Evolutionary conservation across 2,797 vertebrate genomes (phyloP).

Genomic region (Sandelia bainsii): DNA sequence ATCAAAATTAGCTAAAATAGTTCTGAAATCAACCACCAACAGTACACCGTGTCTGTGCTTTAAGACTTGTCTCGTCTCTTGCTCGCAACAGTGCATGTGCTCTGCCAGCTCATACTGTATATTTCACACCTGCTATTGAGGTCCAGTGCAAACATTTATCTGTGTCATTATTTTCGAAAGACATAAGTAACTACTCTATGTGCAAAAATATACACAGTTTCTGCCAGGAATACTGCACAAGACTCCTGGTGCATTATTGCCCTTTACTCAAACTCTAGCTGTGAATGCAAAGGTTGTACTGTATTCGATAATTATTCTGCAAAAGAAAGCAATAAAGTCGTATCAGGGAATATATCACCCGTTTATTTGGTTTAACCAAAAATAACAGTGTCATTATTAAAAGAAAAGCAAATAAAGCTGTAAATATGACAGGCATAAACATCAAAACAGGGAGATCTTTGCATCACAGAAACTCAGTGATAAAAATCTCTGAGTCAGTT

Average conservation of each 20-base stretch:
- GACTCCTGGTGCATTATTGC: background rate
- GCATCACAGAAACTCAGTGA: constrained; percentile 37
- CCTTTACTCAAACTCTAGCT: background rate
- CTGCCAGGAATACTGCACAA: background rate
- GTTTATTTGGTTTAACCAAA: constrained; percentile 77
- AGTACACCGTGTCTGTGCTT: background rate
- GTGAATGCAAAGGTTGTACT: background rate
- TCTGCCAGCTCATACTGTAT: constrained; percentile 36
- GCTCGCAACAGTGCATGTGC: too few species aligned
- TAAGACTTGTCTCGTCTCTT: too few species aligned
- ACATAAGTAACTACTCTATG: constrained; percentile 30
- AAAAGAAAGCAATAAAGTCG: constrained; percentile 30
- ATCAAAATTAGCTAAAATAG: too few species aligned
- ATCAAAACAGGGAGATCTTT: constrained; percentile 30
- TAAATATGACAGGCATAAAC: constrained; percentile 59
- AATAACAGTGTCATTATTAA: constrained; percentile 54
- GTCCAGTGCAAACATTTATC: too few species aligned
- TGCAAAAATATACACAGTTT: constrained; percentile 32
- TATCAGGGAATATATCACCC: constrained; percentile 51
- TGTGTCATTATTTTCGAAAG: too few species aligned
- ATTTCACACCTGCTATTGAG: too few species aligned
- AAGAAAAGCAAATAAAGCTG: constrained; percentile 66
- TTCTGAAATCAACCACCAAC: too few species aligned
- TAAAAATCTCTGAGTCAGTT: constrained; percentile 12
- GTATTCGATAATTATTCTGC: constrained; percentile 13